Evolutionary conservation across 2,113 vertebrate genomes (phyloP).

Genomic region (Cephalopholis sonnerati): DNA sequence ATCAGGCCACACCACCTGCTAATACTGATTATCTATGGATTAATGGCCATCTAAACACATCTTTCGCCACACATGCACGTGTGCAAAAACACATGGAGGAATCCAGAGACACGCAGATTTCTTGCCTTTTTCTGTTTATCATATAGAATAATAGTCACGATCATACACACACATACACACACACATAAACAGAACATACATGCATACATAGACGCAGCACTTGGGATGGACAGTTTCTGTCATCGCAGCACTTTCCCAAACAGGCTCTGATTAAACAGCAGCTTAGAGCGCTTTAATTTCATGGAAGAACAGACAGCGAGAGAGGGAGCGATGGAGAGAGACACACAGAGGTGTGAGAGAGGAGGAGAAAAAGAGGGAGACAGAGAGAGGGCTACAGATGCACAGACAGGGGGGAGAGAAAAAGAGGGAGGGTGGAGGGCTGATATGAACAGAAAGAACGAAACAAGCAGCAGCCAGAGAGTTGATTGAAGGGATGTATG

Average conservation of each 20-base stretch:
- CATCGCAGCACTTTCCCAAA: constrained; percentile 83
- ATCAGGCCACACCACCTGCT: constrained; percentile 56
- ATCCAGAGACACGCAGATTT: not conserved
- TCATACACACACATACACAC: constrained; percentile 18
- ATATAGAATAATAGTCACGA: constrained; percentile 17
- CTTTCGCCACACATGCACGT: not conserved
- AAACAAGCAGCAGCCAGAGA: constrained; percentile 48
- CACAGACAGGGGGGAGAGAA: constrained; percentile 38
- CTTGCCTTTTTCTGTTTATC: constrained; percentile 25
- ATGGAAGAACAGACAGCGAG: constrained; percentile 86
- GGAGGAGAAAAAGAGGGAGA: constrained; percentile 4
- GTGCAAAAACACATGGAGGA: constrained; percentile 7
- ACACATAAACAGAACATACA: constrained; percentile 33
- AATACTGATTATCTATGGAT: constrained; percentile 67
- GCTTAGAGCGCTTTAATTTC: constrained; percentile 86
- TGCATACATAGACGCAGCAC: constrained; percentile 55
- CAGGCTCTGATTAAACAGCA: constrained; percentile 83
- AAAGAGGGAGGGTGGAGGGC: constrained; percentile 1
- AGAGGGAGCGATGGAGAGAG: constrained; percentile 64
- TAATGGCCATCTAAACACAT: constrained; percentile 47
- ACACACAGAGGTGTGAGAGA: constrained; percentile 30
- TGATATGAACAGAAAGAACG: constrained; percentile 48
- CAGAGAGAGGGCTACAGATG: constrained; percentile 43
- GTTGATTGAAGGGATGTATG: constrained; percentile 54
- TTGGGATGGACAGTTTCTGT: constrained; percentile 76